Percentiles rank a stretch among this genome's conserved stretches.
These are phyloP conservation scores for Agelastica alni DNA, from an alignment of 2,888 invertebrate species.

Conservation along the genomic window DNA sequence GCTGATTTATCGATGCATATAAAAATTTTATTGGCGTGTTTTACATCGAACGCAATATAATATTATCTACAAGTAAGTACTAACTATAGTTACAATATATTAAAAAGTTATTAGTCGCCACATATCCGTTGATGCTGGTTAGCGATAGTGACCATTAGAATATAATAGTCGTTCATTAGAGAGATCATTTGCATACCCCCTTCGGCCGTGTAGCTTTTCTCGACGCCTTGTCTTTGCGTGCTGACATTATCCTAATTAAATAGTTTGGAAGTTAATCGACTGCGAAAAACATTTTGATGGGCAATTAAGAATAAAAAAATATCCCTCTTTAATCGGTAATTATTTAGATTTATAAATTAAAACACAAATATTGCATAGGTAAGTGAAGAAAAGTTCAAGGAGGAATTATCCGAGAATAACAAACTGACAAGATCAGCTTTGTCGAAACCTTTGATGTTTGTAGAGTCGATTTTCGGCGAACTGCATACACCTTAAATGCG, in stretches of 20 bases:
- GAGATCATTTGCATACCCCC: slow-evolving; percentile 30
- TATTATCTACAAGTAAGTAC: slow-evolving; percentile 16
- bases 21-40: slow-evolving; percentile 24
- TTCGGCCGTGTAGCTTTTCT: slow-evolving; percentile 14
- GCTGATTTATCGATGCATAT: slow-evolving; percentile 16
- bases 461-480: too few species aligned
- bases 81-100: slow-evolving; percentile 18
- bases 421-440: too few species aligned
- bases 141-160: slow-evolving; percentile 28
- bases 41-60: slow-evolving; percentile 13
- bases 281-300: slow-evolving; percentile 10
- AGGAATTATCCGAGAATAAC: too few species aligned
- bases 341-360: too few species aligned
- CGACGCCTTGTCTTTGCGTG: slow-evolving; percentile 14
- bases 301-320: background rate
- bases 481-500: too few species aligned
- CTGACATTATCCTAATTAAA: slow-evolving; percentile 19
- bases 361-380: too few species aligned
- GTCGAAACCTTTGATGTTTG: too few species aligned
- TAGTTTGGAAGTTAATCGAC: slow-evolving; percentile 7
- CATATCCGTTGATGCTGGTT: slow-evolving; percentile 17
- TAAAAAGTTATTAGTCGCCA: slow-evolving; percentile 27
- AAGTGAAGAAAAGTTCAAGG: too few species aligned
- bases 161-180: slow-evolving; percentile 29
- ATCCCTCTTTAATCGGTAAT: too few species aligned